Evolutionary conservation across 2,888 invertebrate species (phyloP).

Genomic region (Caenorhabditis sp.): DNA sequence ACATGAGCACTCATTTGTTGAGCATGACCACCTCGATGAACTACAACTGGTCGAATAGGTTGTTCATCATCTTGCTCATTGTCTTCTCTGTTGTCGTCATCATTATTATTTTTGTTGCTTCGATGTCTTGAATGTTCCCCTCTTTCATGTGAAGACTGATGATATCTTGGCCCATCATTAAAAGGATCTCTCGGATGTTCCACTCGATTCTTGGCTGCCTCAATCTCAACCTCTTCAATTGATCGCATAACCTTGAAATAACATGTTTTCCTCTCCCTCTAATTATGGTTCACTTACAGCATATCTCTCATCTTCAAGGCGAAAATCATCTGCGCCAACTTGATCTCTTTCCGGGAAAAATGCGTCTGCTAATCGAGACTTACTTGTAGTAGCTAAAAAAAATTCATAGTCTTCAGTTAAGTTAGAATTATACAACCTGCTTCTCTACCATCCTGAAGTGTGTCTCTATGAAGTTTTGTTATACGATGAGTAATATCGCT

Average conservation of each 20-base stretch:
- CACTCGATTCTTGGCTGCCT: conserved; percentile 28
- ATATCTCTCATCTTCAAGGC: conserved; percentile 40
- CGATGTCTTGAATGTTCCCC: background rate
- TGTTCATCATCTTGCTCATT: background rate
- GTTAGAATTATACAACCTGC: background rate
- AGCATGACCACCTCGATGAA: conserved; percentile 31
- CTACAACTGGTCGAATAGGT: conserved; percentile 33
- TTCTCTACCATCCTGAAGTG: conserved; percentile 39
- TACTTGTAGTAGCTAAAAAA: background rate
- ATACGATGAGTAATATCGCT: conserved; percentile 47
- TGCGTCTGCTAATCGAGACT: conserved; percentile 34
- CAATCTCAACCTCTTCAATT: conserved; percentile 48
- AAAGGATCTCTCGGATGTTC: conserved; percentile 47
- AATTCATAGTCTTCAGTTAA: too few relatives aligned
- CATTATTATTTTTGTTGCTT: background rate
- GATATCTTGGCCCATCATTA: conserved; percentile 37
- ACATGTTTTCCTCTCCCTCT: background rate
- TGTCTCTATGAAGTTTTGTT: conserved; percentile 39
- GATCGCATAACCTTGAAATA: conserved; percentile 50
- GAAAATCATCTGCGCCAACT: conserved; percentile 27
- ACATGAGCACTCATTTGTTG: conserved; percentile 36
- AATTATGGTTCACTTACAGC: conserved; percentile 24
- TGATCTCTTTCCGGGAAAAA: conserved; percentile 48
- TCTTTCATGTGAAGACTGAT: conserved; percentile 35
- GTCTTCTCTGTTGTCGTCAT: background rate